A percentile compares a stretch with the other conserved stretches of the same genome.
Conservation (phyloP, 2,113 vertebrate genomes). For the Erpornis zantholeuca region DNA sequence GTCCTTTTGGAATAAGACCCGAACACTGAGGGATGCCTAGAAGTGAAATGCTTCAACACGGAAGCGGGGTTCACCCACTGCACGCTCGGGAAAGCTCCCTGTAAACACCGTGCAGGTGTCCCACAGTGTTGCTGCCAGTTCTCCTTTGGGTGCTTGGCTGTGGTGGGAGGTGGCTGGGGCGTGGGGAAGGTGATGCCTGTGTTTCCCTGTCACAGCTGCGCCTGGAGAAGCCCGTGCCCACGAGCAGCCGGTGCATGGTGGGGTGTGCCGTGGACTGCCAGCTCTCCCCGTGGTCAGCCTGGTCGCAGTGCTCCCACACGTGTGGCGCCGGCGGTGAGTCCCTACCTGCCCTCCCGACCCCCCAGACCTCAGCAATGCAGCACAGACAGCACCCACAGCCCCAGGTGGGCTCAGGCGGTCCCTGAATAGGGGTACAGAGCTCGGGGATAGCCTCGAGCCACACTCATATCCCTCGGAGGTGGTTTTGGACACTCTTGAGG, state of each 20-base stretch:
- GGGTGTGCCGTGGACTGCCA: conserved; percentile 88
- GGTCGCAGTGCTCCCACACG: conserved; percentile 88
- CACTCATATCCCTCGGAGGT: fast-evolving
- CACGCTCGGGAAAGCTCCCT: fast-evolving
- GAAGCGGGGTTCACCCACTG: fast-evolving
- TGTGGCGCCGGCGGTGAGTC: conserved; percentile 86
- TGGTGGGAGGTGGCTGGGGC: background rate
- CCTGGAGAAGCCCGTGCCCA: conserved; percentile 74
- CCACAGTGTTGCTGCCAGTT: fast-evolving
- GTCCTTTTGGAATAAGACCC: background rate
- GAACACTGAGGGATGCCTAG: background rate
- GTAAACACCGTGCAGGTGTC: fast-evolving
- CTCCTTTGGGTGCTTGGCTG: fast-evolving
- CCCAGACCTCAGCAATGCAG: fast-evolving
- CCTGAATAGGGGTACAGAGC: fast-evolving
- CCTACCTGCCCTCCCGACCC: background rate
- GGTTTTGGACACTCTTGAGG: fast-evolving
- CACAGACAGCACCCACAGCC: background rate
- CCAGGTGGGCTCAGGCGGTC: background rate
- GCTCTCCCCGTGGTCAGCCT: conserved; percentile 89
- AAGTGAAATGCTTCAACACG: background rate
- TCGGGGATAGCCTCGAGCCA: fast-evolving
- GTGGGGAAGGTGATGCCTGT: background rate
- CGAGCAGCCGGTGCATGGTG: conserved; percentile 78
- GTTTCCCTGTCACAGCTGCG: conserved; percentile 68